Evolutionary conservation across 2,113 vertebrate species (phyloP).

Genomic region (Atrichornis clamosus): DNA sequence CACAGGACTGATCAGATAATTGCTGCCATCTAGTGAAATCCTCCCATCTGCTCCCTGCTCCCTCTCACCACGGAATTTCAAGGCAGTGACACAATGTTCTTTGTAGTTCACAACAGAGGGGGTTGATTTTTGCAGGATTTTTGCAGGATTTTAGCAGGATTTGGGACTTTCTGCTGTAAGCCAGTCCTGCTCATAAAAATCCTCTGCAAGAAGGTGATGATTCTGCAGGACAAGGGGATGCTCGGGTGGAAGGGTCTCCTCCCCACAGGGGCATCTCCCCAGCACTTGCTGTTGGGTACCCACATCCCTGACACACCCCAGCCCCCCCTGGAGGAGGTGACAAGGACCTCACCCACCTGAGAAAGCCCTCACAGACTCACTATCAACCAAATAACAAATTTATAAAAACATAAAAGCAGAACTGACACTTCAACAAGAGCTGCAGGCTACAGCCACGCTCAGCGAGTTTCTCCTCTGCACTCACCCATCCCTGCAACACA

Average conservation of each 20-base stretch:
- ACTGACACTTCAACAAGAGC: accelerated
- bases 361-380: neutral
- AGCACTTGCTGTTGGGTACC: neutral
- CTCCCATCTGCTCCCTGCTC: neutral
- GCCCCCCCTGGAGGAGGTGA: neutral
- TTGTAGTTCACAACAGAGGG: neutral
- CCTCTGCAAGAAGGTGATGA: neutral
- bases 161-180: neutral
- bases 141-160: neutral
- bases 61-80: neutral
- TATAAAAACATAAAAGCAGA: accelerated
- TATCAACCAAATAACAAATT: accelerated
- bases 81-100: neutral
- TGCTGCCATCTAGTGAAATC: conserved; percentile 59
- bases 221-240: neutral
- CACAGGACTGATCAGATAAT: neutral
- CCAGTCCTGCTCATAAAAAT: neutral
- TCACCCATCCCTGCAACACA: neutral
- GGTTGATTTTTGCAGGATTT: neutral
- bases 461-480: accelerated
- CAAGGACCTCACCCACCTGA: accelerated
- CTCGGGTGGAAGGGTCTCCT: neutral
- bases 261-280: neutral
- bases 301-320: neutral
- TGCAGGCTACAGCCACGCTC: accelerated